Evolutionary conservation across 2,113 vertebrate species (phyloP), one percentile per base, ranked within the genome.

Genomic region (Perccottus glenii): DNA sequence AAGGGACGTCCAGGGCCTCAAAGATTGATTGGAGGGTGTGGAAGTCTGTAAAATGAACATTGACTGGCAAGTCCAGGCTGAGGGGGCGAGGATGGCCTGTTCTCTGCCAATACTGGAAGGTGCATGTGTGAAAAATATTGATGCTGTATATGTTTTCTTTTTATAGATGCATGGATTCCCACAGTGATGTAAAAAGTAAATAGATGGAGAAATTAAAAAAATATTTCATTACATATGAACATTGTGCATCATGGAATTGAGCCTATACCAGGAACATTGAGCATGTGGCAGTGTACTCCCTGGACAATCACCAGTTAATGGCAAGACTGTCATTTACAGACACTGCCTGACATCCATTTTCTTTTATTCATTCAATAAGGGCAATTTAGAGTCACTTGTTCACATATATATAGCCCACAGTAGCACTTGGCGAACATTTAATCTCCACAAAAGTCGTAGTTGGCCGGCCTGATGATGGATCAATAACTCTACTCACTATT

Each of bases 11-110:
- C 62, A 40, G 53, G 68, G 59, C 11, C 36, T 64, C 73, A 19
- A 45, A 58, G 84, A 88, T 87, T 82, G 81, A 85, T 85, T 78
- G 0, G 16, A 68, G 63, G 78, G 79, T 82, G 86, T 82, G 75
- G 80, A 81, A 88, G 75, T 57, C 73, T 83, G 78, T 80, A 73
- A 89, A 90, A 87, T 85, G 52, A 87, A 69, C 81, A 82, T 73
- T 78, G 78, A 89, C 88, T 69, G 82, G 81, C 81, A 82, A 76
- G 16, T 33, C 45, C 46, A 53, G 38, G 67, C 58, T 77, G 49
- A 51, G 44, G 49, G 43, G 56, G 36, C 3, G 9, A 67, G 63
- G 65, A 74, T 19, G 27, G 8, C 52, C 40, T 35, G 11, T 32
- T 36, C 46, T 40, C 35, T 67, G 65, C 72, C 67, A 67, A 43